Evolutionary conservation across 1,140 invertebrate species (phyloP).

Genomic region (Triops cancriformis): DNA sequence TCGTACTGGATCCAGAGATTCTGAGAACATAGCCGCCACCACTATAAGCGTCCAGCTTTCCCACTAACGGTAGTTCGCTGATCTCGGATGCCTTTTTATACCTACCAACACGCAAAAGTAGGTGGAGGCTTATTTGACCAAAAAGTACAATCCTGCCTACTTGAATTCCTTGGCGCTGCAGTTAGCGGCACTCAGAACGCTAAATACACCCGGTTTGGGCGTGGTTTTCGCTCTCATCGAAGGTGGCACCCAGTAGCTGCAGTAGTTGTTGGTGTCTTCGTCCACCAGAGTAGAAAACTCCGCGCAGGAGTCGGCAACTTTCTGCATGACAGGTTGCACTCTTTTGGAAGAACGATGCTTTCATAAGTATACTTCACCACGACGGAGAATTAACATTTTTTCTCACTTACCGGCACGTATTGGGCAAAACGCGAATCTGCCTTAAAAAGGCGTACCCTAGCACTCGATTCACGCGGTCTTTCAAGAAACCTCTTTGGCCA

Average conservation of each 20-base stretch:
- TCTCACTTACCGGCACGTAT: constrained; percentile 27
- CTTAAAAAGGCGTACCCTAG: constrained; percentile 48
- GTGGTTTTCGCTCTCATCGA: not conserved
- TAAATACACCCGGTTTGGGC: not conserved
- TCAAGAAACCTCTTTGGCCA: constrained; percentile 43
- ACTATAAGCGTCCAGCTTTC: constrained; percentile 42
- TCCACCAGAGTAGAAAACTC: constrained; percentile 32
- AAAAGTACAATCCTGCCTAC: not conserved
- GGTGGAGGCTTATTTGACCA: not conserved
- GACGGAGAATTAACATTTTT: no score
- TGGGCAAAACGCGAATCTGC: constrained; percentile 41
- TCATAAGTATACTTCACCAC: no score
- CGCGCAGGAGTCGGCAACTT: constrained; percentile 30
- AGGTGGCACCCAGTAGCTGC: constrained; percentile 13
- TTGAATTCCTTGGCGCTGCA: constrained; percentile 18
- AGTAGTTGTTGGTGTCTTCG: constrained; percentile 35
- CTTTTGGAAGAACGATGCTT: no score
- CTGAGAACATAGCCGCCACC: constrained; percentile 49
- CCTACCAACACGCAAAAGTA: not conserved
- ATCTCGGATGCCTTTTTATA: constrained; percentile 34
- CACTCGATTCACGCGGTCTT: constrained; percentile 46
- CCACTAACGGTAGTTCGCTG: constrained; percentile 43
- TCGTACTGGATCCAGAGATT: constrained; percentile 39
- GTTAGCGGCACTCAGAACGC: not conserved
- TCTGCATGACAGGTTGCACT: constrained; percentile 31